These are phyloP conservation scores for Camptogramma bilineatum DNA, from an alignment of 2,888 invertebrate genomes.

Conservation along the genomic window DNA sequence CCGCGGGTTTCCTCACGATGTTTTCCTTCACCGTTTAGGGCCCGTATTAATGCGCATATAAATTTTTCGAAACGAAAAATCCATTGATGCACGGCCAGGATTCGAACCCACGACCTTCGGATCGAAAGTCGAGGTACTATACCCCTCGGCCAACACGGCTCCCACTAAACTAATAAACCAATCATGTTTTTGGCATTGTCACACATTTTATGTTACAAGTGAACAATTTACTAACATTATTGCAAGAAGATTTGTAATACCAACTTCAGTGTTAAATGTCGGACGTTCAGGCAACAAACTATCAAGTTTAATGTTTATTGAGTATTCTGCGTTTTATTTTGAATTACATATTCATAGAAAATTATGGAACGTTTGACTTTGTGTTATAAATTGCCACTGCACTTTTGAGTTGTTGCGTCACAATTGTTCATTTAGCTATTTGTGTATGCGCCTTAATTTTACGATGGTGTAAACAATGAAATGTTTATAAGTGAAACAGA, in stretches of 20 bases:
- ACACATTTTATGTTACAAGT: slow-evolving; percentile 11
- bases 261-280: slow-evolving; percentile 38
- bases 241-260: slow-evolving; percentile 36
- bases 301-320: slow-evolving; percentile 56
- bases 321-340: slow-evolving; percentile 53
- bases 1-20: too few relatives aligned
- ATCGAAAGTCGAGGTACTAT: too few relatives aligned
- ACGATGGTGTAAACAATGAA: neutral
- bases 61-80: too few relatives aligned
- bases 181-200: slow-evolving; percentile 14
- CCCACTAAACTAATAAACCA: slow-evolving; percentile 22
- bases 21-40: too few relatives aligned
- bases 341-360: slow-evolving; percentile 63
- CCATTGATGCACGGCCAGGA: too few relatives aligned
- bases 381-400: slow-evolving; percentile 50
- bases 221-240: slow-evolving; percentile 29
- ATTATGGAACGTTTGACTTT: slow-evolving; percentile 53
- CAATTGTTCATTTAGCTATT: slow-evolving; percentile 32
- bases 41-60: too few relatives aligned
- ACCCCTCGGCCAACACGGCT: too few relatives aligned
- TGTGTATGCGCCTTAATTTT: slow-evolving; percentile 1
- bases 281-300: slow-evolving; percentile 42
- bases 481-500: neutral
- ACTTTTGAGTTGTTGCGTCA: slow-evolving; percentile 45
- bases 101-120: too few relatives aligned